These are phyloP conservation scores for Pseudoatta argentina DNA, from an alignment of 1,140 invertebrate genomes.

Conservation along the genomic window DNA sequence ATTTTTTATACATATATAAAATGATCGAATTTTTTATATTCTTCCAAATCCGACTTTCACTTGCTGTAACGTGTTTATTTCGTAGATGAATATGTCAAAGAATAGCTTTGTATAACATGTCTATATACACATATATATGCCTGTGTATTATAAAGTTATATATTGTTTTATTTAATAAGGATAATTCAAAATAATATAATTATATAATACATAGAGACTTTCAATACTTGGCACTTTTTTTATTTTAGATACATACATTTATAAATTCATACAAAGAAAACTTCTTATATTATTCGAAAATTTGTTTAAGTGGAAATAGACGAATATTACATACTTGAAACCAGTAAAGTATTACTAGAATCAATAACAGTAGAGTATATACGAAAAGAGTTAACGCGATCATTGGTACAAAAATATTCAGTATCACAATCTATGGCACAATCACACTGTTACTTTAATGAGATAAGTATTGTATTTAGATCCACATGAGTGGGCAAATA, in stretches of 20 bases:
- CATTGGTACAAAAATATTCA: constrained; percentile 69
- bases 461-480: background rate
- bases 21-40: constrained; percentile 27
- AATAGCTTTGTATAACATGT: background rate
- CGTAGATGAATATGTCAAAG: background rate
- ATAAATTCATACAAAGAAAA: constrained; percentile 13
- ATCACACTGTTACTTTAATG: background rate
- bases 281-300: constrained; percentile 77
- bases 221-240: constrained; percentile 21
- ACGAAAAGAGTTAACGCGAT: constrained; percentile 79
- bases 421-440: constrained; percentile 14
- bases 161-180: background rate
- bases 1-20: background rate
- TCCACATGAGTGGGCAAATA: background rate
- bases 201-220: constrained; percentile 9
- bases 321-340: constrained; percentile 81
- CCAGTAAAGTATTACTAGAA: constrained; percentile 80
- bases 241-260: constrained; percentile 23
- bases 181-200: constrained; percentile 20
- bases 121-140: background rate
- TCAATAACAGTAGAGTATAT: constrained; percentile 78
- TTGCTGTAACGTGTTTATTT: background rate
- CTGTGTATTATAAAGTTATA: background rate
- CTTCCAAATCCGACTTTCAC: background rate
- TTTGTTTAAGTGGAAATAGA: constrained; percentile 73